Evolutionary conservation across 2,888 invertebrate genomes (phyloP).

Genomic region (Epinotia nisella): DNA sequence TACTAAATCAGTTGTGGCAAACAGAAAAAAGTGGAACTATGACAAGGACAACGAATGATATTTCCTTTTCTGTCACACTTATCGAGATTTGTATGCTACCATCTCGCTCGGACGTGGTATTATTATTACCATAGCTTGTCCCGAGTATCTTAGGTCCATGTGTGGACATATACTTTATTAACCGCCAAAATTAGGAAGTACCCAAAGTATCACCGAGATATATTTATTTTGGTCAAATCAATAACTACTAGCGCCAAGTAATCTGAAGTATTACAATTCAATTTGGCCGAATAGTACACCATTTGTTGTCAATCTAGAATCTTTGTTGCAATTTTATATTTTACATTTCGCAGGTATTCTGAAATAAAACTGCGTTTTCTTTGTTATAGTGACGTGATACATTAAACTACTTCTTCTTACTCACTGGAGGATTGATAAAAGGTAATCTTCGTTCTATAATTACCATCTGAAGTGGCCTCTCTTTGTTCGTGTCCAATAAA

Average conservation of each 20-base stretch:
- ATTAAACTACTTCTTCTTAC: constrained; percentile 6
- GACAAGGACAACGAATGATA: no score
- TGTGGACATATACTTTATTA: background rate
- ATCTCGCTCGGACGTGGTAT: no score
- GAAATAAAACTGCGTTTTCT: constrained; percentile 49
- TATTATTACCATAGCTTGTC: no score
- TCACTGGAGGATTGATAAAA: constrained; percentile 29
- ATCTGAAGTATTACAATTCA: background rate
- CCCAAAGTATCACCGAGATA: background rate
- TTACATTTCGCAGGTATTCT: constrained; percentile 59
- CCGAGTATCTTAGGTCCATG: no score
- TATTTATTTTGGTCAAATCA: background rate
- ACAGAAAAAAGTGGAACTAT: no score
- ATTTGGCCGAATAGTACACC: constrained; percentile 12
- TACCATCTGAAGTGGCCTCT: constrained; percentile 1
- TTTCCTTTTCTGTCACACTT: no score
- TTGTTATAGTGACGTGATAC: constrained; percentile 57
- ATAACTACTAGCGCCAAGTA: constrained; percentile 29
- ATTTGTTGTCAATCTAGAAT: constrained; percentile 42
- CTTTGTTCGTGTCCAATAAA: constrained; percentile 37
- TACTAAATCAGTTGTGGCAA: no score
- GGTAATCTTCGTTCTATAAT: constrained; percentile 25
- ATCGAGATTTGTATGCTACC: no score
- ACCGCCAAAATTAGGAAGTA: background rate
- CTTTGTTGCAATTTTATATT: constrained; percentile 38